Conservation (phyloP, 2,113 vertebrate genomes). For the Riparia riparia region DNA sequence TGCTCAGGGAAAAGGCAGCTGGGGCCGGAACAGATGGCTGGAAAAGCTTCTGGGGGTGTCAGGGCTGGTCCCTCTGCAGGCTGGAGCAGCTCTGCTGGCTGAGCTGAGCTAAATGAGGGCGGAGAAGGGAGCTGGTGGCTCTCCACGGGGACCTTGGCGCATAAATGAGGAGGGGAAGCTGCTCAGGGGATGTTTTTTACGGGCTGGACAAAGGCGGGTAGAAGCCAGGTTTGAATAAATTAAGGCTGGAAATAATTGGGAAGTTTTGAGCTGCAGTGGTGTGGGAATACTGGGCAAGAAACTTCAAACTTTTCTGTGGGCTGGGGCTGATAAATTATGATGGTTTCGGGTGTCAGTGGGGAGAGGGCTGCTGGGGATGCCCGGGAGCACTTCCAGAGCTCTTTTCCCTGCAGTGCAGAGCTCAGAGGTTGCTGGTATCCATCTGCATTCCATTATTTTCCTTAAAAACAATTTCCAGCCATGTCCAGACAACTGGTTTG, state of each 20-base stretch:
- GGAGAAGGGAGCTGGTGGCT: not conserved
- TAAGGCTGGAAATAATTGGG: not conserved
- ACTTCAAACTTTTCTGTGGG: not conserved
- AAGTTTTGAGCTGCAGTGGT: not conserved
- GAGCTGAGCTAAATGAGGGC: not conserved
- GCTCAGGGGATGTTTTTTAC: not conserved
- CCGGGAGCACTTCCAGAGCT: not conserved
- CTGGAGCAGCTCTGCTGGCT: not conserved
- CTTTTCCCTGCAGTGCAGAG: not conserved
- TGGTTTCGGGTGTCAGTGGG: accelerated
- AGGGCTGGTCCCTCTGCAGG: accelerated
- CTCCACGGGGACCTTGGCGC: accelerated
- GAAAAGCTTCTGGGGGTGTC: accelerated
- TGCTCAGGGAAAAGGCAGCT: not conserved
- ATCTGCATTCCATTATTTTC: accelerated
- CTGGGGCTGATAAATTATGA: not conserved
- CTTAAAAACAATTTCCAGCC: not conserved
- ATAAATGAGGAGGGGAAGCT: not conserved
- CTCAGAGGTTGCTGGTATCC: not conserved
- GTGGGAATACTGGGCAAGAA: not conserved
- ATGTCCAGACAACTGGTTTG: not conserved
- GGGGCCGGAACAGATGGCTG: not conserved
- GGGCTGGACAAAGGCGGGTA: not conserved
- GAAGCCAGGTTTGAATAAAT: not conserved
- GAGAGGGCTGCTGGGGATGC: not conserved